Evolutionary conservation across 2,113 vertebrate genomes (phyloP).

Genomic region (Sylvilagus bachmani): DNA sequence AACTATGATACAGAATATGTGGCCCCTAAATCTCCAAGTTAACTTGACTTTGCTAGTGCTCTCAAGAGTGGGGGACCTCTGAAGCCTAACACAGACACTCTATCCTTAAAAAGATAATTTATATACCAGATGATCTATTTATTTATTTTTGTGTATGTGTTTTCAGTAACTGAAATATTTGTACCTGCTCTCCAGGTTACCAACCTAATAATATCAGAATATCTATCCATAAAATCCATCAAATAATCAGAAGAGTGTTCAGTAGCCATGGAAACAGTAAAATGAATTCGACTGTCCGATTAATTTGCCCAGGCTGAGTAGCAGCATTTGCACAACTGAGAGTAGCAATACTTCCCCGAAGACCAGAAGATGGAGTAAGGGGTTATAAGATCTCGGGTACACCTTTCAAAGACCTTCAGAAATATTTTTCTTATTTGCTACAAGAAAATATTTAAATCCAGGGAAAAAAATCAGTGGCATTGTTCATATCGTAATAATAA

Average conservation of each 20-base stretch:
- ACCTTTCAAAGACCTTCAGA: slow-evolving; percentile 14
- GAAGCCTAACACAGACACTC: background rate
- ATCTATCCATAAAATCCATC: background rate
- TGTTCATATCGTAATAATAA: slow-evolving; percentile 49
- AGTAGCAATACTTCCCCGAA: background rate
- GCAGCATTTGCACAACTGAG: background rate
- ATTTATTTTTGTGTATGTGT: background rate
- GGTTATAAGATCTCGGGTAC: background rate
- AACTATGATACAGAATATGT: background rate
- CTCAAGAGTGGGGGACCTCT: background rate
- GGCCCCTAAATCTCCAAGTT: background rate
- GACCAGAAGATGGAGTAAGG: background rate
- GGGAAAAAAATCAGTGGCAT: background rate
- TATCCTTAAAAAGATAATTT: slow-evolving; percentile 30
- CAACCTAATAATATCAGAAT: slow-evolving; percentile 24
- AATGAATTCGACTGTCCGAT: background rate
- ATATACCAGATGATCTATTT: background rate
- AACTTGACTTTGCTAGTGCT: slow-evolving; percentile 33
- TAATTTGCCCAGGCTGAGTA: background rate
- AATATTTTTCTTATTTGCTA: slow-evolving; percentile 29
- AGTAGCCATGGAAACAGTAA: background rate
- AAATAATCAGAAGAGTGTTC: slow-evolving; percentile 27
- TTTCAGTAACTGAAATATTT: slow-evolving; percentile 50
- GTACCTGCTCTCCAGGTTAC: background rate
- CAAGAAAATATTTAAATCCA: slow-evolving; percentile 36